Evolutionary conservation across 2,888 invertebrate genomes (phyloP).

Genomic region (Cataglyphis altisquamis): DNA sequence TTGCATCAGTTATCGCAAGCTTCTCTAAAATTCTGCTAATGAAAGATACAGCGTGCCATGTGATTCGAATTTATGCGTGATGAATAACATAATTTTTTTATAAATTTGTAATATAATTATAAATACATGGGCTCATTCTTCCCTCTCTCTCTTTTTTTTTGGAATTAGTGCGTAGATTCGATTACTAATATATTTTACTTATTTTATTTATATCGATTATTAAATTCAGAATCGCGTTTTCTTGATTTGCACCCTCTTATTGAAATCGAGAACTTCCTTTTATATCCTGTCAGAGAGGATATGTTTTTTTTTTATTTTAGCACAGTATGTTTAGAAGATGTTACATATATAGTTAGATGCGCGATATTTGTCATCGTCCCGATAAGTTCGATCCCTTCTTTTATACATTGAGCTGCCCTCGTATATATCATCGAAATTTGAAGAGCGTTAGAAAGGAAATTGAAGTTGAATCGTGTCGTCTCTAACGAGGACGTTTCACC

Average conservation of each 20-base stretch:
- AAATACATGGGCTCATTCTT: not conserved
- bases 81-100: not conserved
- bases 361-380: slow-evolving; percentile 13
- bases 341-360: not conserved
- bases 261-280: not conserved
- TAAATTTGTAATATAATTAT: not conserved
- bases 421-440: slow-evolving; percentile 40
- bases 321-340: not conserved
- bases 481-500: slow-evolving; percentile 39
- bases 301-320: slow-evolving; percentile 6
- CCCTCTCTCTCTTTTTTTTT: not conserved
- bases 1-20: not conserved
- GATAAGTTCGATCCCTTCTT: slow-evolving; percentile 13
- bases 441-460: slow-evolving; percentile 34
- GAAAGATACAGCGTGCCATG: not conserved
- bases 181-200: not conserved
- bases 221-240: not conserved
- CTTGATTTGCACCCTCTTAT: not conserved
- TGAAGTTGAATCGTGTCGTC: slow-evolving; percentile 20
- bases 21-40: not conserved
- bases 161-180: not conserved
- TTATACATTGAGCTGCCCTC: not conserved
- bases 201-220: not conserved
- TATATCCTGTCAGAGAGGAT: too few relatives aligned
- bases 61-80: not conserved